Base-by-base conservation (phyloP, 1,140 invertebrate genomes). In the Uloborus diversus region DNA sequence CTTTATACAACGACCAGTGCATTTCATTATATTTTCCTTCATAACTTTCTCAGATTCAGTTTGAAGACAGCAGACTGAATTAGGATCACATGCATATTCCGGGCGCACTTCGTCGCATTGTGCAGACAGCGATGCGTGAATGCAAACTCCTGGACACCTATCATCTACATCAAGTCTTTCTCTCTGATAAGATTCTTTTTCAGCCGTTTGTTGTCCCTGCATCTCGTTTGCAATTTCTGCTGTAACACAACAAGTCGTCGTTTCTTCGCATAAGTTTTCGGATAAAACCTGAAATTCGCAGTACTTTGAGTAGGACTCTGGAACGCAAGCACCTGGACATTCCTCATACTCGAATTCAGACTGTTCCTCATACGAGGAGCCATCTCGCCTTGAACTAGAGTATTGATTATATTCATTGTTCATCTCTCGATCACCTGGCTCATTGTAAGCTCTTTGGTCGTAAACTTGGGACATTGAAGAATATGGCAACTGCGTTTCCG, bases 311-410 rank as follows among this genome's bases (percentile, higher is more conserved):
- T 9, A 9, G 0, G 27, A 11, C 3, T 11, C 0, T 30, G 75
- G 49, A 3, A 78, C 1, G 5, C 75, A 78, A 1, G 61, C n/a
- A 17, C 75, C 75, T n/a, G 49, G 49, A 32, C 73, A 78, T 0
- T 4, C 14, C 28, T 53, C 47, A 4, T 23, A 11, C 2, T 28
- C 9, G 14, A 14, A 25, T 7, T 13, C 1, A n/a, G 47, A 56
- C 27, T 33, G n/a, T 11, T 33, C 30, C 11, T 23, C 51, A 9
- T 56, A 42, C 9, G 9, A 14, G 14, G 42, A n/a, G 3, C 20
- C 42, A 49, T 11, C n/a, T n/a, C n/a, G n/a, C n/a, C n/a, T n/a
- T n/a, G n/a, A n/a, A n/a, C n/a, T n/a, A n/a, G n/a, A n/a, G n/a
- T n/a, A n/a, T n/a, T n/a, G n/a, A n/a, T n/a, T n/a, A n/a, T n/a